Evolutionary conservation across 2,113 vertebrate species (phyloP), one percentile per base, ranked within the genome.

Genomic region (Sinocyclocheilus rhinocerous): DNA sequence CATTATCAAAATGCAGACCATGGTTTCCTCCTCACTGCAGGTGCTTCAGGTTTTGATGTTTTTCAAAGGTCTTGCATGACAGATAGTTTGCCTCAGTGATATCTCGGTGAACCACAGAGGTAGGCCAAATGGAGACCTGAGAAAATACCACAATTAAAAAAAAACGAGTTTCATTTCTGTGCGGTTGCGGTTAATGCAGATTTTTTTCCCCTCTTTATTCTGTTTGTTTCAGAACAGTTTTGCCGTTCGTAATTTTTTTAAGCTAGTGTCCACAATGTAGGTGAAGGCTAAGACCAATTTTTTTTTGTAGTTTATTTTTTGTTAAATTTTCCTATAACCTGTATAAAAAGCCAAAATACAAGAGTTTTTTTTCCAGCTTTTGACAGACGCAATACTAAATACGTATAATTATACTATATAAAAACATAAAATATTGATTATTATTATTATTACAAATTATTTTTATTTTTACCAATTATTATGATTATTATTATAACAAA

Each of bases 41-140:
- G 76, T 79, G 55, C 16, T 45, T 65, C 8, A 18, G 55, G 78
- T 57, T 48, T 79, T 59, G 6, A 33, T 57, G 76, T 9, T 4
- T 20, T 39, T 22, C 16, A 13, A 18, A 61, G 22, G 20, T 12
- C 22, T 7, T 81, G 39, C 79, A 29, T 33, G 39, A 52, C n/a
- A n/a, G 6, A 33, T 36, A 69, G 85, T 85, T 84, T 72, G 81
- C 85, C 78, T 52, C 81, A 57, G 39, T 57, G 50, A 76, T 82
- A 83, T 57, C 15, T 52, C 65, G 86, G 84, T 85, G 84, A 39
- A 86, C 86, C 88, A 65, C 86, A 84, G 50, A 78, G 79, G 57
- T 79, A 15, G 10, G 39, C 70, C 72, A 18, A 33, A 57, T 76
- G 26, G 4, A 84, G 86, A 89, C 84, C 67, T 36, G 76, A 89